Evolutionary conservation across 2,113 vertebrate species (phyloP), one percentile per base, ranked within the genome.

Genomic region (Eulemur macaco): DNA sequence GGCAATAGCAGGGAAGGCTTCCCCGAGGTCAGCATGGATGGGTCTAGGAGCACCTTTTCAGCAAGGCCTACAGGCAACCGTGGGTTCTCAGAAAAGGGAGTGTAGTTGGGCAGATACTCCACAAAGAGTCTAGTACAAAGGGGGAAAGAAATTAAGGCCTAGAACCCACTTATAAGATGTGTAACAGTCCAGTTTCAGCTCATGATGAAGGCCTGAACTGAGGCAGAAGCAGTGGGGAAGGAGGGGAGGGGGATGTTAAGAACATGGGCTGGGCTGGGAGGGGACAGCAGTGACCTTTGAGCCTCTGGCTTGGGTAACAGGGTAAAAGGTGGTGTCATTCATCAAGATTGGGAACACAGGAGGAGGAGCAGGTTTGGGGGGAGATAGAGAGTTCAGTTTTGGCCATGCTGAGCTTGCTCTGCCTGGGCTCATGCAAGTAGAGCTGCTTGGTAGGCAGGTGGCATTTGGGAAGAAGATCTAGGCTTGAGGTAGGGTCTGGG

Each of bases 151-250:
- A 64, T 39, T 3, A 86, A 95, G 73, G 63, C 34, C 12, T 37
- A 34, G 39, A 73, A 45, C 39, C 71, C 78, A 45, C 42, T 94
- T 56, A 68, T 27, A 47, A 89, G 52, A 50, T 4, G 1, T 77
- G 23, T 20, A 92, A 80, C 64, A 92, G 87, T 81, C 23, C 89
- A 82, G 86, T 68, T 95, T 69, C 45, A 69, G 87, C 52, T 82
- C 69, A 18, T 6, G 45, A 17, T 20, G 39, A 69, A 71, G 34
- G 50, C 69, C 10, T 89, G 77, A 58, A 64, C 29, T 76, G 45
- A 78, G 68, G 66, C 71, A 68, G 60, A 85, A 86, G 77, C 37
- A 64, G 18, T 34, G 58, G 31, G 42, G 37, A 17, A 18, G 5
- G 73, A 68, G 39, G 12, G 23, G 21, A 23, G 23, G 25, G 3